Conservation (phyloP, 2,888 invertebrate genomes). For the Microctonus hyperodae region DNA sequence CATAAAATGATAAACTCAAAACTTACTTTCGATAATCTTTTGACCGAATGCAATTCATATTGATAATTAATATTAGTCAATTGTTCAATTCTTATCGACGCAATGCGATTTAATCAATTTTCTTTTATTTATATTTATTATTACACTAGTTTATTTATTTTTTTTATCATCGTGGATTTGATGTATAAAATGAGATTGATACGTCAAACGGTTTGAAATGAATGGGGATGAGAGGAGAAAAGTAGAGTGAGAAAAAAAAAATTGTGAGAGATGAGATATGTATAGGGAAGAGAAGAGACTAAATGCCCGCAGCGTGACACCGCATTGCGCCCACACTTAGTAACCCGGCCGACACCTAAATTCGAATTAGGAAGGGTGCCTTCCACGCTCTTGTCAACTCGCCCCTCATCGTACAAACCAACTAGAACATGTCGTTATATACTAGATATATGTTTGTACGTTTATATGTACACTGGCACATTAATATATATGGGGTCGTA, state of each 20-base stretch:
- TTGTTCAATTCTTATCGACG: slow-evolving; percentile 17
- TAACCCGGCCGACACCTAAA: slow-evolving; percentile 59
- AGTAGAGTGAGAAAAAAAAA: slow-evolving; percentile 19
- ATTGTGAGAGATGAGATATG: slow-evolving; percentile 10
- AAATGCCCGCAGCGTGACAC: slow-evolving; percentile 59
- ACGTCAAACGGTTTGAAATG: not conserved
- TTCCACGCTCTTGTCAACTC: slow-evolving; percentile 54
- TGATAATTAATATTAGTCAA: slow-evolving; percentile 30
- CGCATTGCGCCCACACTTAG: slow-evolving; percentile 59
- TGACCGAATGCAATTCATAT: slow-evolving; percentile 16
- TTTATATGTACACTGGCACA: slow-evolving; percentile 28
- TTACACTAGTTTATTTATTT: not conserved
- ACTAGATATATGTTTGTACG: not conserved
- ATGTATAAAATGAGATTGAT: not conserved
- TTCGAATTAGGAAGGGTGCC: slow-evolving; percentile 56
- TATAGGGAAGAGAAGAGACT: slow-evolving; percentile 45
- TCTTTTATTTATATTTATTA: slow-evolving; percentile 2
- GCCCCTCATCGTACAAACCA: slow-evolving; percentile 32
- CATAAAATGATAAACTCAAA: slow-evolving; percentile 29
- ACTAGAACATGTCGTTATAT: slow-evolving; percentile 26
- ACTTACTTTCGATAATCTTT: slow-evolving; percentile 5
- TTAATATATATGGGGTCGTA: slow-evolving; percentile 21
- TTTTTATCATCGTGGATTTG: not conserved
- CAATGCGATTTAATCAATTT: slow-evolving; percentile 12
- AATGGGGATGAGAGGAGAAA: not conserved